Base-by-base conservation (phyloP, 1,140 invertebrate species). In the Stegodyphus mimosarum region DNA sequence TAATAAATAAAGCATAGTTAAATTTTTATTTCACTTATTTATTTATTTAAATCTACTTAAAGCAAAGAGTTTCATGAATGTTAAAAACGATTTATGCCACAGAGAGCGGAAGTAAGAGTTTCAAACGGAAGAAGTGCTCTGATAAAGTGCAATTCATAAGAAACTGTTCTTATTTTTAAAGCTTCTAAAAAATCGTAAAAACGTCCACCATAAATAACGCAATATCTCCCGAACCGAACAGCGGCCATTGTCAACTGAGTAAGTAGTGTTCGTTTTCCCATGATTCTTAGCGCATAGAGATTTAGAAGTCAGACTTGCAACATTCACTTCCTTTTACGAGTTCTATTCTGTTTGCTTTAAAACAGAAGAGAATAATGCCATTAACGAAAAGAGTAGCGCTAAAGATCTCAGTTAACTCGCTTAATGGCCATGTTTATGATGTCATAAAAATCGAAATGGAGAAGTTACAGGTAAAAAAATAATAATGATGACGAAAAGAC, bases 341-440 rank as follows among this genome's bases (percentile, higher is more conserved):
- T 67, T 53, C 76, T 50, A 52, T 70, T 73, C 79, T 81, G 67
- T 72, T 72, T 73, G 53, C 69, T 60, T 17, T 51, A 55, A 63
- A 17, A 33, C 63, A 53, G n/a, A 18, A 51, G 17, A 33, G 53
- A 67, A 78, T 81, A 81, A 81, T 69, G 53, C 79, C 79, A 81
- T 81, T 73, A 81, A 81, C 18, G 67, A 18, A 60, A 71, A 70
- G 13, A 70, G 33, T 11, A 13, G 70, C 79, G 79, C 67, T 80
- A 80, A 80, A 80, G 51, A 72, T 73, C 70, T 64, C 53, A 50
- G 79, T 81, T 81, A 81, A 81, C 79, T 81, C 55, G 70, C 79
- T 73, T 81, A 81, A 81, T 81, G 79, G 70, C 79, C 18, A 51
- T 63, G 79, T 81, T 81, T 81, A 81, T 73, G 79, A 73, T 81